Evolutionary conservation across 2,113 vertebrate genomes (phyloP), one percentile per base, ranked within the genome.

Genomic region (Eretmochelys imbricata): DNA sequence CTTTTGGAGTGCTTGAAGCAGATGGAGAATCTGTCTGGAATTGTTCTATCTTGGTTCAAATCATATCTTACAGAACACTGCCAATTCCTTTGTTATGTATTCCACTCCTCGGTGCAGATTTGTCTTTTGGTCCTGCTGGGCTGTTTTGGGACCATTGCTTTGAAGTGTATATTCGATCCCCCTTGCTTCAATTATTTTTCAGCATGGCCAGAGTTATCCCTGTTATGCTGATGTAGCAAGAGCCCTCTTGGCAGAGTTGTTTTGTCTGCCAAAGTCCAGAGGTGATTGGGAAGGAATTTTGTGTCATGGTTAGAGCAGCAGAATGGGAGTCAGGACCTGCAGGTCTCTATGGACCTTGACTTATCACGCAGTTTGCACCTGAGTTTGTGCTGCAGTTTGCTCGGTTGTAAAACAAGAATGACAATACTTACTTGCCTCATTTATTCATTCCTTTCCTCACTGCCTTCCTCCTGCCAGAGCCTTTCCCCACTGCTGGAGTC

Each of bases 161-260:
- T 93, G 46, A 54, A 83, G 84, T 16, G 78, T 85, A 92, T 87
- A 24, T 29, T 42, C 0, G 2, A 96, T 88, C 88, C 75, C 82
- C 0, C 91, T 65, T 91, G 95, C 93, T 96, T 93, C 96, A 92
- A 89, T 96, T 91, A 90, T 42, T 89, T 94, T 96, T 96, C 94
- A 93, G 96, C 80, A 3, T 95, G 96, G 87, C 92, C 93, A 83
- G 94, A 89, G 89, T 95, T 95, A 94, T 31, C 96, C 96, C 95
- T 96, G 90, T 96, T 95, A 90, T 95, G 94, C 94, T 97, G 94
- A 97, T 95, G 94, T 85, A 96, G 96, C 96, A 96, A 89, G 82
- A 95, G 86, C 83, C 27, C 87, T 96, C 95, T 95, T 92, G 95
- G 89, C 94, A 85, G 75, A 5, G 6, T 27, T 81, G 42, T 78